Percentiles rank a stretch among this genome's conserved stretches.
Conservation (phyloP, 2,113 vertebrate species). For the Phocoena phocoena region DNA sequence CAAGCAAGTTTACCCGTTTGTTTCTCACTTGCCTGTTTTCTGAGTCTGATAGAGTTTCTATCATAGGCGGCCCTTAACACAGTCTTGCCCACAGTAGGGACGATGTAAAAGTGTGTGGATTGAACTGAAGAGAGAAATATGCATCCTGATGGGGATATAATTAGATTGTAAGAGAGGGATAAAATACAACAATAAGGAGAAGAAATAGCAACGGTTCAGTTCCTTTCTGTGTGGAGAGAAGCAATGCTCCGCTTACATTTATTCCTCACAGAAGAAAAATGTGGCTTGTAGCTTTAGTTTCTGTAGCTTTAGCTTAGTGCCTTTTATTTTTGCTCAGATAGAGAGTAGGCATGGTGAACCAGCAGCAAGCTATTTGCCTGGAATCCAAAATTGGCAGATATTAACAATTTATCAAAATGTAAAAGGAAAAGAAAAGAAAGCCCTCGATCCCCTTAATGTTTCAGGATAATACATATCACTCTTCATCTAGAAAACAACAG, state of each 20-base stretch:
- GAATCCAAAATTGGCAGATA: conserved; percentile 30
- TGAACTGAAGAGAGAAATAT: conserved; percentile 8
- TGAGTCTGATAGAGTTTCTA: neutral
- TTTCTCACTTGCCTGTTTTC: neutral
- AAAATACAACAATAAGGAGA: neutral
- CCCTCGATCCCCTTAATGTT: neutral
- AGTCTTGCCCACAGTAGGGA: neutral
- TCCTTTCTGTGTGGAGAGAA: neutral
- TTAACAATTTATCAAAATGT: conserved; percentile 2
- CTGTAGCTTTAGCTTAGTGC: no score
- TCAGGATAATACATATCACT: neutral
- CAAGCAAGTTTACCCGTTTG: neutral
- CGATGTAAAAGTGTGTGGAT: neutral
- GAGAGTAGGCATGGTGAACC: conserved; percentile 7
- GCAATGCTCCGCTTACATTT: neutral
- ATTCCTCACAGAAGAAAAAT: neutral
- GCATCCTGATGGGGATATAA: neutral
- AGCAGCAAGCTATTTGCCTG: conserved; percentile 13
- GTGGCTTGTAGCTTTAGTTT: neutral
- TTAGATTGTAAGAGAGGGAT: conserved; percentile 1
- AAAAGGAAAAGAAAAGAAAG: neutral
- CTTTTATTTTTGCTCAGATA: neutral
- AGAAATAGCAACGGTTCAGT: neutral
- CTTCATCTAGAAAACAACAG: neutral
- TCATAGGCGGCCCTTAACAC: neutral